phyloP scores from a whole-genome alignment of 2,888 invertebrate species.

The Parascotia fuliginaria region DNA sequence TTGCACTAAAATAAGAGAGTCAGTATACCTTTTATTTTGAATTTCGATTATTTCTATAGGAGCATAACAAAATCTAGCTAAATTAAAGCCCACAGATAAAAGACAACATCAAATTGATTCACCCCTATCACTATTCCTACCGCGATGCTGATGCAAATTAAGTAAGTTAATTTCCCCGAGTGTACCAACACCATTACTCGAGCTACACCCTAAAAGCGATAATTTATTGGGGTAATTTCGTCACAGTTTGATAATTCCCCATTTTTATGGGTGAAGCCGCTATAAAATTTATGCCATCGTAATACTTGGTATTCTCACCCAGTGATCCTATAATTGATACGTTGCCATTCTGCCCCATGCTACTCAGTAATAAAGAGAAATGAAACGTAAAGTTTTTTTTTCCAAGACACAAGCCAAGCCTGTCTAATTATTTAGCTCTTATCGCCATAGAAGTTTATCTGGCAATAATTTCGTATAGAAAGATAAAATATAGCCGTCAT shows the following conservation, averaged over 20 bases:
- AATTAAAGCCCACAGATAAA: conserved; percentile 30
- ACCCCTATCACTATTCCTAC: conserved; percentile 36
- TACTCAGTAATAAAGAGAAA: conserved; percentile 33
- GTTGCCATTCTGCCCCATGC: conserved; percentile 40
- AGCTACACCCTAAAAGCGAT: conserved; percentile 48
- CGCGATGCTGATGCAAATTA: conserved; percentile 36
- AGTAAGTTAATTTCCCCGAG: conserved; percentile 38
- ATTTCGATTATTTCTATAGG: neutral
- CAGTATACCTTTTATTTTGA: too few species aligned
- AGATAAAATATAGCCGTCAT: conserved; percentile 35
- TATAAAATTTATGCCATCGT: conserved; percentile 64
- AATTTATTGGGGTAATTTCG: conserved; percentile 64
- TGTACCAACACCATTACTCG: conserved; percentile 42
- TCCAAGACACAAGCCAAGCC: conserved; percentile 12
- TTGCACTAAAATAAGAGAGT: too few species aligned
- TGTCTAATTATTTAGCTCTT: conserved; percentile 37
- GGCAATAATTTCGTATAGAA: conserved; percentile 29
- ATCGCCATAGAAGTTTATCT: conserved; percentile 33
- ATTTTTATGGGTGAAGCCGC: conserved; percentile 62
- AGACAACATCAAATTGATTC: conserved; percentile 30
- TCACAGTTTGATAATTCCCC: conserved; percentile 65
- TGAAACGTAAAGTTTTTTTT: conserved; percentile 36
- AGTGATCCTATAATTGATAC: conserved; percentile 61
- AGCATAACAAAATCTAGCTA: conserved; percentile 1
- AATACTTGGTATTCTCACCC: conserved; percentile 48